Base-by-base conservation (phyloP, 2,113 vertebrate species). In the Heterotis niloticus region DNA sequence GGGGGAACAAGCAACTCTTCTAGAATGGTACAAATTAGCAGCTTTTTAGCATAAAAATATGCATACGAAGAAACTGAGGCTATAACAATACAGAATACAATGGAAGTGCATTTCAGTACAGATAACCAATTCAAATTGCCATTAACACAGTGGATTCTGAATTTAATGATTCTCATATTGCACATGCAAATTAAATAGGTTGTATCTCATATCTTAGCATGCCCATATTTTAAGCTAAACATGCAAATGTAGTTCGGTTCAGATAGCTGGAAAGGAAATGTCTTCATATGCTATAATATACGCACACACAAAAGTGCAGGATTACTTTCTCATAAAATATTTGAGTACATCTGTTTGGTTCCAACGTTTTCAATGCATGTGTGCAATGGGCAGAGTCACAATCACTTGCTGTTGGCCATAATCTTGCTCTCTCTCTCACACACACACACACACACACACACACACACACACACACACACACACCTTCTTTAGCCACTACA, bases 381-480 rank as follows among this genome's bases (percentile, higher is more conserved):
- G 52, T 56, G 56, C 56, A 20, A 73, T 26, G 71, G 17, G 14
- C 9, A 57, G 26, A 51, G n/a, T n/a, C 20, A 7, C 44, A 5
- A 18, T 64, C 14, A 26, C n/a, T 73, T 24, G 16, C 26, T 13
- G 51, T 13, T 24, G 1, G 16, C 78, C 62, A 23, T 65, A 71
- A 66, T 62, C 3, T 20, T 76, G 5, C 60, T n/a, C 60, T 23
- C 54, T 70, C 60, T 62, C 77, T 4, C 59, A 62, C 59, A 62
- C 59, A 62, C 59, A 62, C 14, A 23, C 23, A 44, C 54, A 51
- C 69, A 71, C 73, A 60, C 77, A n/a, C 64, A 66, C 76, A 69
- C 80, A 29, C 75, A 77, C 29, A 57, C 69, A 66, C 73, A 83
- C 26, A 18, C 51, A 62, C 67, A 16, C 14, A 59, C 72, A 44